Evolutionary conservation across 2,888 invertebrate genomes (phyloP).

Genomic region (Neria commutata): DNA sequence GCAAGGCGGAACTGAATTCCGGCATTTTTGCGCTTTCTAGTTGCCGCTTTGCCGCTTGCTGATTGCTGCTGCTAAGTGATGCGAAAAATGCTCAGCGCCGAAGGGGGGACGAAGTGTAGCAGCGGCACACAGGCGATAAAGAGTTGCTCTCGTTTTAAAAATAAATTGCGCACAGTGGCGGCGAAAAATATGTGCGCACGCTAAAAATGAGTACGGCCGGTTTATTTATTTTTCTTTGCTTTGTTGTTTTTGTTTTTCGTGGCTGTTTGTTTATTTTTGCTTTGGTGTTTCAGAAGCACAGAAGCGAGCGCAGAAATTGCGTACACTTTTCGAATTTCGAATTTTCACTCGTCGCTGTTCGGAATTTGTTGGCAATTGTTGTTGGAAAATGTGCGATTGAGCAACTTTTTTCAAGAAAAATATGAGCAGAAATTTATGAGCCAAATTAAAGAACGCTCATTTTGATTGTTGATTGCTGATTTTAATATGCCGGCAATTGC

Average conservation of each 20-base stretch:
- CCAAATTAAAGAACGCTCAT: no score
- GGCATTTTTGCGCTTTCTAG: constrained; percentile 44
- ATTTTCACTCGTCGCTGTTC: no score
- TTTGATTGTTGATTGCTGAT: no score
- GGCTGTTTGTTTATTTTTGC: neutral
- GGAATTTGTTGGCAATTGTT: no score
- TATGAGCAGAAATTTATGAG: no score
- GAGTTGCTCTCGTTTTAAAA: neutral
- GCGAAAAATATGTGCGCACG: neutral
- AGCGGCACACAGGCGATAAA: neutral
- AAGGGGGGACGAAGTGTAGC: neutral
- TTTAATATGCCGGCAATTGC: no score
- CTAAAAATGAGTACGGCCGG: no score
- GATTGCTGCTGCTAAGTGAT: neutral
- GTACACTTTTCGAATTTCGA: no score
- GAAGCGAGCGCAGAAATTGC: no score
- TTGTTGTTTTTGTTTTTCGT: neutral
- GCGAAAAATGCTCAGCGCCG: neutral
- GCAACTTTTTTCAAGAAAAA: no score
- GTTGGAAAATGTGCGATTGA: no score
- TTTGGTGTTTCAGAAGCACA: neutral
- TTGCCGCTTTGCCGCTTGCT: neutral
- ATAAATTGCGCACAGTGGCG: neutral
- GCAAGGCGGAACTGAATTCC: constrained; percentile 43
- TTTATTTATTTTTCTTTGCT: no score